These are phyloP conservation scores for Drosophila novamexicana DNA, from an alignment of 1,140 invertebrate species.

Conservation along the genomic window DNA sequence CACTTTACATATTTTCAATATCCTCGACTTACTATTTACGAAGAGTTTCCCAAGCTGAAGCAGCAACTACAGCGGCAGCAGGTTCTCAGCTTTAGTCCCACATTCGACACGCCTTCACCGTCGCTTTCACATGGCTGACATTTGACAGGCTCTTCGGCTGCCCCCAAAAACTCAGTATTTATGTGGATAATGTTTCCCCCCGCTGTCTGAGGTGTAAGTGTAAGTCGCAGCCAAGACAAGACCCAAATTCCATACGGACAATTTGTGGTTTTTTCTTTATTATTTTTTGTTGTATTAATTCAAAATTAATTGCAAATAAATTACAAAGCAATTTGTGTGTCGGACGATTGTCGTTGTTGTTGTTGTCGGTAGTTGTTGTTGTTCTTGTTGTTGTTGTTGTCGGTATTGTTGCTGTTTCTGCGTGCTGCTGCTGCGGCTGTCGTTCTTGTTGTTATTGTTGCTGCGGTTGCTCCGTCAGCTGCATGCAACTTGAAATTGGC, in stretches of 20 bases:
- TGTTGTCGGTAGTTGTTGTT: constrained; percentile 9
- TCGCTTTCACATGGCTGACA: constrained; percentile 47
- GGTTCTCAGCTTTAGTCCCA: constrained; percentile 28
- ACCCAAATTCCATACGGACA: constrained; percentile 64
- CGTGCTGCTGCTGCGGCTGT: constrained; percentile 5
- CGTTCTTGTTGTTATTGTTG: constrained; percentile 16
- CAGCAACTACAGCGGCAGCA: not conserved
- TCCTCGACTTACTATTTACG: not conserved
- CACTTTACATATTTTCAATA: constrained; percentile 1
- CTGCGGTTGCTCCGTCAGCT: constrained; percentile 59
- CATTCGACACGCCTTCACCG: constrained; percentile 44
- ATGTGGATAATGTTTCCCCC: constrained; percentile 32
- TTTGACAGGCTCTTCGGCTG: constrained; percentile 37
- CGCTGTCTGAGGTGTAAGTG: constrained; percentile 32
- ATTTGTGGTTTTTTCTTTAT: constrained; percentile 53
- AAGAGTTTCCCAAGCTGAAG: not conserved
- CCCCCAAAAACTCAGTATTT: constrained; percentile 35
- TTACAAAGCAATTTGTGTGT: constrained; percentile 81
- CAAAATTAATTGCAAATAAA: constrained; percentile 83
- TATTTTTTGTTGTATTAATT: constrained; percentile 67
- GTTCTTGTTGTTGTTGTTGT: not conserved
- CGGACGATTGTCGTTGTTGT: constrained; percentile 38
- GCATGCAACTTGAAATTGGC: constrained; percentile 79
- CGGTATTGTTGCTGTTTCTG: not conserved
- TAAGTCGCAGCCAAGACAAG: constrained; percentile 46